Percentiles rank a stretch among this genome's conserved stretches.
Conservation (phyloP, 2,113 vertebrate genomes). For the Corythornis vintsioides region DNA sequence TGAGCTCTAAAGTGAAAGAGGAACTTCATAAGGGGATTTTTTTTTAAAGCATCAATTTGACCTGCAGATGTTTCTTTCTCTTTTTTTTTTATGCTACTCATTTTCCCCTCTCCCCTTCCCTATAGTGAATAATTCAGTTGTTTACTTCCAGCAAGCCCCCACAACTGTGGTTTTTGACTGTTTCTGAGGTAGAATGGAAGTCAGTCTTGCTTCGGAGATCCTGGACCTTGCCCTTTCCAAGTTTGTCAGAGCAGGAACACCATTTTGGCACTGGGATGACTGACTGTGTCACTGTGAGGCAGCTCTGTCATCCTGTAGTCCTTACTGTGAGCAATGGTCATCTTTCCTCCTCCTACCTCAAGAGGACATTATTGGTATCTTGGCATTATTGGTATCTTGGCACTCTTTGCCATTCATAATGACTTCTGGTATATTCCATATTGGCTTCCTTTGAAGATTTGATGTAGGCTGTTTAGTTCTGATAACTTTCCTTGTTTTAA, state of each 20-base stretch:
- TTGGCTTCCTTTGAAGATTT: background rate
- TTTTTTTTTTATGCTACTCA: background rate
- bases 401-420: background rate
- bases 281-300: background rate
- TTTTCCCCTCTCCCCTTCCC: background rate
- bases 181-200: background rate
- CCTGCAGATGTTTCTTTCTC: background rate
- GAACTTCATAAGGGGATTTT: slow-evolving; percentile 23
- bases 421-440: background rate
- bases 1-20: slow-evolving; percentile 47
- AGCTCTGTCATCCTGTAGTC: background rate
- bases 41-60: background rate
- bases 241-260: background rate
- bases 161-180: background rate
- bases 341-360: background rate
- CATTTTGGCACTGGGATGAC: background rate
- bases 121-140: background rate
- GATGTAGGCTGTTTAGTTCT: background rate
- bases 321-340: background rate
- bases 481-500: background rate
- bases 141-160: background rate
- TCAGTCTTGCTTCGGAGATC: background rate
- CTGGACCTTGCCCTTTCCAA: background rate
- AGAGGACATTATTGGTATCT: background rate
- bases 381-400: background rate